A percentile compares a stretch with the other conserved stretches of the same genome.
phyloP scores from a whole-genome alignment of 92 coral and sea anemone species.

The Paramuricea clavata region DNA sequence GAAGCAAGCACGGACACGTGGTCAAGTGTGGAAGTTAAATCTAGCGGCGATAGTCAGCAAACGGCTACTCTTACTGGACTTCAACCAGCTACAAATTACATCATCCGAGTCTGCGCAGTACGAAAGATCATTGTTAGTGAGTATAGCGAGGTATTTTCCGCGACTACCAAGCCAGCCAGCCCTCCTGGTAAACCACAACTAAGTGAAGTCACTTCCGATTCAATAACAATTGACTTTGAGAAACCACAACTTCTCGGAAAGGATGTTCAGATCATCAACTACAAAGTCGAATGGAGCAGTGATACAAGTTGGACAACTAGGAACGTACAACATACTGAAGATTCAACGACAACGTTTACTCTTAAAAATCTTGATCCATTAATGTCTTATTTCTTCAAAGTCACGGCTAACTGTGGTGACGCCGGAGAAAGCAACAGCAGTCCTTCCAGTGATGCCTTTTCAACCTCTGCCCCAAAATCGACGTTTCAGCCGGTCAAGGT shows the following conservation, averaged over 20 bases:
- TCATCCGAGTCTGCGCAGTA: conserved; percentile 48
- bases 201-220: conserved; percentile 14
- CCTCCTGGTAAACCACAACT: conserved; percentile 43
- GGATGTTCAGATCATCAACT: conserved; percentile 38
- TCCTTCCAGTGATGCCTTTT: conserved; percentile 43
- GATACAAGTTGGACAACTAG: conserved; percentile 29
- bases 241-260: conserved; percentile 27
- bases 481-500: conserved; percentile 39
- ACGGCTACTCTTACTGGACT: conserved; percentile 21
- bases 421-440: conserved; percentile 52
- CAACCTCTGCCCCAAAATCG: conserved; percentile 16
- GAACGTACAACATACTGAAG: conserved; percentile 25
- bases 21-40: neutral
- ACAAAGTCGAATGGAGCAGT: conserved; percentile 59
- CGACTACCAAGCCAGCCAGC: conserved; percentile 43
- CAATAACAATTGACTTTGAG: conserved; percentile 43
- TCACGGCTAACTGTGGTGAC: conserved; percentile 53
- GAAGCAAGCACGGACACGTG: conserved; percentile 6
- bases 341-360: conserved; percentile 38
- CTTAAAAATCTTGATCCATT: conserved; percentile 42
- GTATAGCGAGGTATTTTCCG: neutral
- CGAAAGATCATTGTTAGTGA: conserved; percentile 17
- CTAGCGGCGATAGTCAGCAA: neutral
- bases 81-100: conserved; percentile 5
- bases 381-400: conserved; percentile 47